Conservation (phyloP, 2,113 vertebrate species). For the cat (Felis catus) region F.catus_Fca126_mat1.0 CM031412.1:1319001-1319500, state of each 20-base stretch:
- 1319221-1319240: not conserved
- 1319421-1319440: not conserved
- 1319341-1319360: fast-evolving
- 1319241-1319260: not conserved
- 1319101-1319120: no score
- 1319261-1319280: not conserved
- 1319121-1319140: no score
- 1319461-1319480: not conserved
- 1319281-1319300: not conserved
- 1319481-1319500: not conserved
- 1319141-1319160: not conserved
- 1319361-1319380: not conserved
- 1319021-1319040: no score
- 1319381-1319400: not conserved
- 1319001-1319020: no score
- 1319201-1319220: not conserved
- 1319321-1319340: not conserved
- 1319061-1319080: no score
- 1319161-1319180: not conserved
- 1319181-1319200: no score
- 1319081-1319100: no score
- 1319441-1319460: not conserved
- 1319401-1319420: not conserved
- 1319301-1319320: not conserved
- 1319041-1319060: no score